These are phyloP conservation scores for Leucozona laternaria DNA, from an alignment of 2,888 invertebrate genomes.

Conservation along the genomic window DNA sequence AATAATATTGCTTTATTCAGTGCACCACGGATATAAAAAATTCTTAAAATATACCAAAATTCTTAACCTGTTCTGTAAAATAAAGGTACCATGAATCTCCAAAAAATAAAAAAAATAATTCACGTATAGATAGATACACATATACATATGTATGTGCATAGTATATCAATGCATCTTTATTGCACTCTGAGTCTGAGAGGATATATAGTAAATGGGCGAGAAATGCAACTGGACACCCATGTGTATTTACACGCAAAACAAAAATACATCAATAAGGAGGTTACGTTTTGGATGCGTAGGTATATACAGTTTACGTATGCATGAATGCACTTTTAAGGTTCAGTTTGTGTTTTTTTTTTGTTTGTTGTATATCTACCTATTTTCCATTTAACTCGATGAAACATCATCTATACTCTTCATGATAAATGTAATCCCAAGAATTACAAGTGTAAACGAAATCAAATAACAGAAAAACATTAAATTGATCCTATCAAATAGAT, in stretches of 20 bases:
- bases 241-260: background rate
- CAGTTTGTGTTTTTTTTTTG: background rate
- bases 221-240: constrained; percentile 45
- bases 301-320: background rate
- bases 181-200: background rate
- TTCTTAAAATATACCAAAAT: no score
- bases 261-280: background rate
- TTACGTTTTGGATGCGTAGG: background rate
- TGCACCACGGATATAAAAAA: no score
- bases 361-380: background rate
- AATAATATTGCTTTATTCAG: no score
- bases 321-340: background rate
- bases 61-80: no score
- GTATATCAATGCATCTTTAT: background rate
- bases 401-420: background rate
- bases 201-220: background rate
- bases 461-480: constrained; percentile 17
- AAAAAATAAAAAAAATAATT: no score
- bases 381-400: background rate
- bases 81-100: no score
- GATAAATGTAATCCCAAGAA: constrained; percentile 17
- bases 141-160: no score
- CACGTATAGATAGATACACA: no score
- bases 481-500: constrained; percentile 24
- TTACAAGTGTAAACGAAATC: constrained; percentile 1